These are phyloP conservation scores for Gymnosoma rotundatum DNA, from an alignment of 2,888 invertebrate genomes.

Conservation along the genomic window DNA sequence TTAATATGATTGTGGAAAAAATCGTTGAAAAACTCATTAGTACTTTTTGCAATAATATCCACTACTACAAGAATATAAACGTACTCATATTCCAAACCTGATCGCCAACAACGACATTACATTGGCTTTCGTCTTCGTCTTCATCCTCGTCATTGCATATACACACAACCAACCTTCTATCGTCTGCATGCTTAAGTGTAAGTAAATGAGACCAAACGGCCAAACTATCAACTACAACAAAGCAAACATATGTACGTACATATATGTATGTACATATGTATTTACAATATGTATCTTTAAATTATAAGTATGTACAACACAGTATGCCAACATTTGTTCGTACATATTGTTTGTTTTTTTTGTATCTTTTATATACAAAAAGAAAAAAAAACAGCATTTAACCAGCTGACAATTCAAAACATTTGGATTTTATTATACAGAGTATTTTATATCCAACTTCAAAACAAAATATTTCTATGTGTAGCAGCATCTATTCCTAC, in stretches of 20 bases:
- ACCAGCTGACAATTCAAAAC: slow-evolving; percentile 71
- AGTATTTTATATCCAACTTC: slow-evolving; percentile 25
- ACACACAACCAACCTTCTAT: slow-evolving; percentile 32
- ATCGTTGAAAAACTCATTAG: background rate
- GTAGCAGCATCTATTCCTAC: background rate
- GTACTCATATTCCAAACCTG: slow-evolving; percentile 1
- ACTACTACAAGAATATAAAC: background rate
- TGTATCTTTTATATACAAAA: too few relatives aligned
- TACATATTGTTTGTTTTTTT: background rate
- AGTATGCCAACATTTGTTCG: slow-evolving; percentile 54
- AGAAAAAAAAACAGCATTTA: slow-evolving; percentile 40
- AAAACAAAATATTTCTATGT: slow-evolving; percentile 1
- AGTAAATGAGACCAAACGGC: slow-evolving; percentile 67
- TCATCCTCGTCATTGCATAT: slow-evolving; percentile 33
- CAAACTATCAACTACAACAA: slow-evolving; percentile 54
- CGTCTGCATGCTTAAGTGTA: slow-evolving; percentile 40
- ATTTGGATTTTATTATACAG: slow-evolving; percentile 67
- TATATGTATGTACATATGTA: slow-evolving; percentile 5
- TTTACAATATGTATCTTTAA: background rate
- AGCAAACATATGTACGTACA: background rate
- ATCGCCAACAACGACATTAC: slow-evolving; percentile 46
- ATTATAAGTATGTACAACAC: slow-evolving; percentile 12
- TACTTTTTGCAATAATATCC: slow-evolving; percentile 12
- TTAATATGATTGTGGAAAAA: too few relatives aligned
- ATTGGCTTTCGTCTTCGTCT: slow-evolving; percentile 28